A percentile compares a stretch with the other conserved stretches of the same genome.
These are phyloP conservation scores for Streblospio benedicti DNA, from an alignment of 1,140 invertebrate genomes.

Conservation along the genomic window DNA sequence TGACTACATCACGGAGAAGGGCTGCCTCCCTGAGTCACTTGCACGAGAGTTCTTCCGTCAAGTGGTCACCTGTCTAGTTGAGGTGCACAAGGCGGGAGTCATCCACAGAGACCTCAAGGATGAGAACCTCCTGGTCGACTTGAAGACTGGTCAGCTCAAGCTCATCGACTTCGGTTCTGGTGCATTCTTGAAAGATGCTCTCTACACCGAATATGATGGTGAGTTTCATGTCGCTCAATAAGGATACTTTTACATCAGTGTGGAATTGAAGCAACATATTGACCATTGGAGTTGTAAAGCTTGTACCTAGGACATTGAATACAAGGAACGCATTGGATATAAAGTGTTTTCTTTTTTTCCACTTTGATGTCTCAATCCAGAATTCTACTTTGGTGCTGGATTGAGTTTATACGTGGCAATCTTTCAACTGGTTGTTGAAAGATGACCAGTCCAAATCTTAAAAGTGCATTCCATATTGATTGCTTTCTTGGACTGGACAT, in stretches of 20 bases:
- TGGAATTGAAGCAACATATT: too few relatives aligned
- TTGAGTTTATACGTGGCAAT: too few relatives aligned
- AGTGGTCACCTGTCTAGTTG: conserved; percentile 44
- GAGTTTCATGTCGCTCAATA: conserved; percentile 25
- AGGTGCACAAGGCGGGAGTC: conserved; percentile 42
- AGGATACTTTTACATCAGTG: conserved; percentile 19
- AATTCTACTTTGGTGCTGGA: too few relatives aligned
- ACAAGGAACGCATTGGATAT: too few relatives aligned
- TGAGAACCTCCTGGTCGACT: conserved; percentile 60
- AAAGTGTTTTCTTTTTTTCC: too few relatives aligned
- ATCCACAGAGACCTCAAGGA: conserved; percentile 64
- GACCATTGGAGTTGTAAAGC: too few relatives aligned
- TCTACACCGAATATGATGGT: conserved; percentile 64
- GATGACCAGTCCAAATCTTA: too few relatives aligned
- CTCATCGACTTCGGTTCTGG: conserved; percentile 57
- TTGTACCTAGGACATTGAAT: too few relatives aligned
- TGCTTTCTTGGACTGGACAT: too few relatives aligned
- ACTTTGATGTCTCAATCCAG: too few relatives aligned
- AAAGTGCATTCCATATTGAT: too few relatives aligned
- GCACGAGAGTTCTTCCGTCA: conserved; percentile 53
- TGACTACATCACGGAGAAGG: conserved; percentile 62
- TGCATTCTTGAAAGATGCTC: conserved; percentile 53
- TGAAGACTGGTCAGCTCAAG: conserved; percentile 45
- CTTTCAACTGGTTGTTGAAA: too few relatives aligned
- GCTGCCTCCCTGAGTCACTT: conserved; percentile 51